Base-by-base conservation (phyloP, 2,113 vertebrate species). In the Thomomys bottae region DNA sequence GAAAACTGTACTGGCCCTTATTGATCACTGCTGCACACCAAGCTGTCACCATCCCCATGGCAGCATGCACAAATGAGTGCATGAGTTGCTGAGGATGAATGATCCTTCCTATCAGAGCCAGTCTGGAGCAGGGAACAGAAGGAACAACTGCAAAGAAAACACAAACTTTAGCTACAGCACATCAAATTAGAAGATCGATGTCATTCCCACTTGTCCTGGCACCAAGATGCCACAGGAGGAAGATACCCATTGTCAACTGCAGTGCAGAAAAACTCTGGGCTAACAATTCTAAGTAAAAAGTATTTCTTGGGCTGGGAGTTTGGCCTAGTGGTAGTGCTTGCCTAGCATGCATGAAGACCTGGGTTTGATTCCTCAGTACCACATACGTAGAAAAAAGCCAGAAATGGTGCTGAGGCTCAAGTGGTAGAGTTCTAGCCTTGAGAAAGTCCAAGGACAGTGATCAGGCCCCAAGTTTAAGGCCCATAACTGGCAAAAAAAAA, bases 21-120 rank as follows among this genome's bases (percentile, higher is more conserved):
- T 98, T 98, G 90, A 98, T 98, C 87, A 98, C 93, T 0, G 98
- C 98, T n/a, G 98, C 98, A 89, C 99, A 99, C 99, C 99, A 99
- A 11, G 98, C 98, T 72, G 98, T 97, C 76, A 99, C 78, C 96
- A 99, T 97, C 66, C 99, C 99, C 98, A 99, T 98, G 0, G 98
- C 59, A 8, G 98, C 98, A 66, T 99, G 98, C n/a, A 97, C 97
- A 75, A 98, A 73, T 0, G 98, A 99, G 96, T 98, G 99, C 79
- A 99, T 36, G 68, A 99, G 97, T 95, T 99, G 99, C 64, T 98
- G 98, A 10, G 99, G 99, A 89, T 99, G 99, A 78, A 99, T 95
- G 83, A 99, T 97, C 95, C 98, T 98, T 75, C 98, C 98, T 89
- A 99, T 96, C 42, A 99, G 95, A 5, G 98, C 98, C 32, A 99